Evolutionary conservation across 92 coral and sea anemone species (phyloP), one percentile per base, ranked within the genome.

Genomic region (Siderastrea siderea): DNA sequence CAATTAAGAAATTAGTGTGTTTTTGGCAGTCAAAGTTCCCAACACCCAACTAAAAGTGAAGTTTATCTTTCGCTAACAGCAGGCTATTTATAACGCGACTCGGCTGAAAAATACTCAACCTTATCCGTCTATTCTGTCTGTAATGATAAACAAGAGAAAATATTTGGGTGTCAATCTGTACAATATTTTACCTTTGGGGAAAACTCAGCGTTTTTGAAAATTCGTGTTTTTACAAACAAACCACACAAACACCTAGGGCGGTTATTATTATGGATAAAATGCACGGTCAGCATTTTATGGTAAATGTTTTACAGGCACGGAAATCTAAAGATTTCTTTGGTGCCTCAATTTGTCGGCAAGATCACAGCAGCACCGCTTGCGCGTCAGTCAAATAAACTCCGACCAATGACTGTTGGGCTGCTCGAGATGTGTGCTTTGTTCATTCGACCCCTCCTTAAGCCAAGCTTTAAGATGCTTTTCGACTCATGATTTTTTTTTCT

Each of bases 321-420:
- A 73, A 73, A 84, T 82, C 78, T 54, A 48, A 68, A 60, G 53
- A 53, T 43, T 83, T 71, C 87, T 74, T 74, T 61, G 54, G 64
- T 65, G 59, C 84, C 55, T 82, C 90, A 86, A 83, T 88, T 60
- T 90, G 97, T 89, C 97, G 97, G 97, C 95, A 84, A 92, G 92
- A 94, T 94, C 97, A 94, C 90, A 94, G 83, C 86, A 76, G 74
- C 75, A 74, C 84, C 79, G 90, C 88, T 81, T 84, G 75, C 77
- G 69, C 84, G 79, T 73, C 86, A 82, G 89, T 68, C 84, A 85
- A 85, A 43, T 52, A 47, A 57, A 43, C 69, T n/a, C 15, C 12
- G 26, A 68, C 89, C 89, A 89, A 89, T 89, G 90, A 84, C 70
- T 75, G 84, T 80, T 70, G 86, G 48, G 61, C 87, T 61, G 74